Evolutionary conservation across 2,113 vertebrate species (phyloP), one percentile per base, ranked within the genome.

Genomic region (Brienomyrus longianalis): DNA sequence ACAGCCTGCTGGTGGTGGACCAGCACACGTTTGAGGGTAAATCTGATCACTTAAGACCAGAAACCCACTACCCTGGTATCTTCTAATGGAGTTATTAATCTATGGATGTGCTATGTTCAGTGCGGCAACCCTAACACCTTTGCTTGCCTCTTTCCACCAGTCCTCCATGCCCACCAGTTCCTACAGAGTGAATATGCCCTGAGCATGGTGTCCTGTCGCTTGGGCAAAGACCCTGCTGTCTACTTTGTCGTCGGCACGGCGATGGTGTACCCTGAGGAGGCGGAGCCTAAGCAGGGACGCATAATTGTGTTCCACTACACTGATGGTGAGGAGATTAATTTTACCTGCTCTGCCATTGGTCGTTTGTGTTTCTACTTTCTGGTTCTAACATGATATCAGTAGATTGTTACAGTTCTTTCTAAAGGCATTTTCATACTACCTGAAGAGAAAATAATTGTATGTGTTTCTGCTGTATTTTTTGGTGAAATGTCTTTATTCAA

Each of bases 11-110:
- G 1, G 98, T 99, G 83, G 98, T 99, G 21, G 98, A 99, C 92
- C 98, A 99, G 92, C 98, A 99, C 94, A 99, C 98, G 70, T 99
- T 99, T 1, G 98, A 99, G 97, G 98, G 98, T 99, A 93, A 92
- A 92, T 5, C 39, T 43, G 39, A 23, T 21, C 50, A 4, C 39
- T 43, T 52, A 51, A 39, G 50, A 15, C 1, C 17, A 9, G 47
- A 31, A 35, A 19, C 19, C 19, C 19, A 0, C 43, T 19, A 23
- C 74, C 35, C 74, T 43, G 35, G 1, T 7, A 80, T 8, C 74
- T 77, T 5, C 11, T 39, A 39, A 15, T n/a, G 39, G 21, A 59
- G 70, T 13, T 2, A 0, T 17, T 39, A 19, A 39, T 48, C 45
- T 43, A 7, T 27, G 31, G 11, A 17, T 48, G 45, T 48, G 43